Evolutionary conservation across 2,113 vertebrate genomes (phyloP), one percentile per base, ranked within the genome.

Genomic region (Sapayoa aenigma): DNA sequence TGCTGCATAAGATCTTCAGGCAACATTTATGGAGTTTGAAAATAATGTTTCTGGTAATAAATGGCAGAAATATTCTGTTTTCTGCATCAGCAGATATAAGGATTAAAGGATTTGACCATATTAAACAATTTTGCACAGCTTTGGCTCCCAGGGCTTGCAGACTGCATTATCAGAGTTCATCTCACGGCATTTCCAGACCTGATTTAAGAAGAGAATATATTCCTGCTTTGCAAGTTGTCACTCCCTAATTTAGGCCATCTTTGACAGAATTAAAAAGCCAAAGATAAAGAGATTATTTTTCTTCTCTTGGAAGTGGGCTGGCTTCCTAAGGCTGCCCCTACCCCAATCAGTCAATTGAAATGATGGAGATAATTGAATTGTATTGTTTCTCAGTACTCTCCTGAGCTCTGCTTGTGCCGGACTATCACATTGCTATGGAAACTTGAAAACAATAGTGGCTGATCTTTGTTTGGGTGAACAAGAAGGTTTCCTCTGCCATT

Each of bases 121-220:
- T 98, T 98, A 98, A 98, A 97, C 97, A 98, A 97, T 98, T 98
- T 98, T 97, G 96, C 97, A 98, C 97, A 97, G 98, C 97, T 97
- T 97, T 97, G 96, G 97, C 97, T 97, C 96, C 97, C 93, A 97
- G 97, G 98, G 97, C 94, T 96, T 94, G 95, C 93, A 95, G 92
- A 85, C 96, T 95, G 95, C 96, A 80, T 98, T 98, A 98, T 98
- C 96, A 92, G 95, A 96, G 96, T 98, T 98, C 96, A 97, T 97
- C 96, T 83, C 90, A 93, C 74, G 88, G 96, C 96, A 97, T 97
- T 97, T 98, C 97, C 97, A 97, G 97, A 96, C 97, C 96, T 91
- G 97, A 97, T 97, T 97, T 97, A 97, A 97, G 95, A 97, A 95
- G 87, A 97, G 97, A 98, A 96, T 97, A 84, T 88, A 76, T 94